Conservation (phyloP, 2,797 vertebrate genomes). For the Muscicapa striata region DNA sequence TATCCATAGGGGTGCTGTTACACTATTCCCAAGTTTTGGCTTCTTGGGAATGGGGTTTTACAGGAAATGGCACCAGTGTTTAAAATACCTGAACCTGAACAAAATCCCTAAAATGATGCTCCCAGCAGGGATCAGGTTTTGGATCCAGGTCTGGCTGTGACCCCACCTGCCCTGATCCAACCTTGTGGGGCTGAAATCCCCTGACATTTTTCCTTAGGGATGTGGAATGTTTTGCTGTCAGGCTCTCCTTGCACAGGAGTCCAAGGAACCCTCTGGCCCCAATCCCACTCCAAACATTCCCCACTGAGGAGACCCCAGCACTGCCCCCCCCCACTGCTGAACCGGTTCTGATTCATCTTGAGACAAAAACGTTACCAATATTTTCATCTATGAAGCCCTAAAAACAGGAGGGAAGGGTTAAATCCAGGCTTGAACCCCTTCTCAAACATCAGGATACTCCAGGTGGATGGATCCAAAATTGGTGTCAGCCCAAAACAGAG, state of each 20-base stretch:
- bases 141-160: not conserved
- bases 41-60: not conserved
- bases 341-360: not conserved
- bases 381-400: not conserved
- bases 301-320: not conserved
- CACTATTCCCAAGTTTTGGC: not conserved
- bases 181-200: not conserved
- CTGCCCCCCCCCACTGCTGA: not conserved
- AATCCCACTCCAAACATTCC: not conserved
- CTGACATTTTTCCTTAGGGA: not conserved
- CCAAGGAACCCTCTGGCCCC: not conserved
- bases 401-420: not conserved
- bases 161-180: not conserved
- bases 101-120: not conserved
- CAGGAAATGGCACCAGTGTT: not conserved
- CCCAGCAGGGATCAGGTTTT: not conserved
- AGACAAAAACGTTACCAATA: not conserved
- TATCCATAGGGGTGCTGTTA: not conserved
- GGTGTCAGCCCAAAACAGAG: accelerated
- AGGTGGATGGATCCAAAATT: accelerated
- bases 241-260: not conserved
- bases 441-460: not conserved
- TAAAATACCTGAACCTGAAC: not conserved
- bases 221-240: not conserved
- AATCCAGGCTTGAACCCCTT: not conserved